Evolutionary conservation across 2,113 vertebrate genomes (phyloP).

Genomic region (Upupa epops): DNA sequence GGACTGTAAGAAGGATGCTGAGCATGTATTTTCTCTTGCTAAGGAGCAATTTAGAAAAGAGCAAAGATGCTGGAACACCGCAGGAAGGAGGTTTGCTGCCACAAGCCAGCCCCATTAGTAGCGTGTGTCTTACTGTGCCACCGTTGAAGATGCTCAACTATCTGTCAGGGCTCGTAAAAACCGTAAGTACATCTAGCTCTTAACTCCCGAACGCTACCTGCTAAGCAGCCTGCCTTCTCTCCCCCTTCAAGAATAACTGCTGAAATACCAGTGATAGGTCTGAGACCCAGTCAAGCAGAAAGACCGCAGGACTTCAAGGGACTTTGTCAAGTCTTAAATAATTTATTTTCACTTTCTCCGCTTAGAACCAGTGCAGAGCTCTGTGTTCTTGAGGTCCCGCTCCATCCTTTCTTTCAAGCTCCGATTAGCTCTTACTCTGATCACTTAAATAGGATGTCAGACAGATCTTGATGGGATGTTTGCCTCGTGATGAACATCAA

Average conservation of each 20-base stretch:
- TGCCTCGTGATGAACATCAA: neutral
- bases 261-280: neutral
- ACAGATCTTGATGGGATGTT: neutral
- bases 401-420: neutral
- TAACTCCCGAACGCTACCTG: neutral
- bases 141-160: neutral
- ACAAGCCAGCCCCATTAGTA: neutral
- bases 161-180: constrained; percentile 12
- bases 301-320: constrained; percentile 29
- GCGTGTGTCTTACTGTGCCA: neutral
- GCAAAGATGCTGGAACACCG: neutral
- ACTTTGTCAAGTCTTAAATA: constrained; percentile 30
- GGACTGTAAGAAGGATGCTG: neutral
- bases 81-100: neutral
- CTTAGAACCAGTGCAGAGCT: neutral
- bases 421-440: neutral
- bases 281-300: constrained; percentile 37
- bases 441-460: neutral
- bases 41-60: neutral
- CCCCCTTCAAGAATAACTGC: neutral
- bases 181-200: neutral
- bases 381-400: neutral
- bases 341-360: constrained; percentile 11
- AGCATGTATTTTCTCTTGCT: neutral
- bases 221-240: constrained; percentile 18